Percentiles rank a stretch among this genome's conserved stretches.
Evolutionary conservation across 2,888 invertebrate genomes (phyloP).

Genomic region (Drosophila eohydei): DNA sequence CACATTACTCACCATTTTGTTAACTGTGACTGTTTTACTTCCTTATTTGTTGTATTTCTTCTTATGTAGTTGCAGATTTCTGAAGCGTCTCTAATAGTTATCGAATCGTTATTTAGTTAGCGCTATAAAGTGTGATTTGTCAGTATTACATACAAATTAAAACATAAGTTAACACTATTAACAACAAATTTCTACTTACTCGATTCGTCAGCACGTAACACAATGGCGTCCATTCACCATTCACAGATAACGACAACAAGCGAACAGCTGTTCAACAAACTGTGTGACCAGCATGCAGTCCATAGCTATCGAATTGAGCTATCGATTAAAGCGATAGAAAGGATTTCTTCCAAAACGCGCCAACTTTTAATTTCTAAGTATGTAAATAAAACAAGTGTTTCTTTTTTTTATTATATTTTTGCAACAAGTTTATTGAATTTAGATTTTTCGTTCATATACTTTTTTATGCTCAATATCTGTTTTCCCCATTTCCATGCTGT

Average conservation of each 20-base stretch:
- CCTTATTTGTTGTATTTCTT: slow-evolving; percentile 19
- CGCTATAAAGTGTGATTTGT: slow-evolving; percentile 13
- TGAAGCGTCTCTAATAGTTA: background rate
- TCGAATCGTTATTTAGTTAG: slow-evolving; percentile 23
- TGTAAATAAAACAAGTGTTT: slow-evolving; percentile 27
- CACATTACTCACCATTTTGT: slow-evolving; percentile 75
- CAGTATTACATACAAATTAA: slow-evolving; percentile 12
- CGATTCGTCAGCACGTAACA: slow-evolving; percentile 65
- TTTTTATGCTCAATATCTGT: slow-evolving; percentile 64
- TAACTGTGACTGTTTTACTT: slow-evolving; percentile 41
- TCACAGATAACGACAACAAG: slow-evolving; percentile 35
- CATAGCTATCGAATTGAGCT: background rate
- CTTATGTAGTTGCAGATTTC: background rate
- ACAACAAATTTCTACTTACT: slow-evolving; percentile 55
- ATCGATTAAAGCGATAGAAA: slow-evolving; percentile 9
- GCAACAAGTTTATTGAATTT: slow-evolving; percentile 84
- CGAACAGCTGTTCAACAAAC: slow-evolving; percentile 39
- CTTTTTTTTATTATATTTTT: slow-evolving; percentile 66
- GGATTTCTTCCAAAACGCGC: background rate
- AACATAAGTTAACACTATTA: slow-evolving; percentile 20
- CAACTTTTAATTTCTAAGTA: background rate
- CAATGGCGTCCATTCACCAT: slow-evolving; percentile 56
- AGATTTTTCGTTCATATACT: slow-evolving; percentile 73
- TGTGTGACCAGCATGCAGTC: slow-evolving; percentile 21
- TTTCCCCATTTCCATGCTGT: slow-evolving; percentile 63